phyloP scores from a whole-genome alignment of 1,140 invertebrate genomes.

The Brachionus koreanus region DNA sequence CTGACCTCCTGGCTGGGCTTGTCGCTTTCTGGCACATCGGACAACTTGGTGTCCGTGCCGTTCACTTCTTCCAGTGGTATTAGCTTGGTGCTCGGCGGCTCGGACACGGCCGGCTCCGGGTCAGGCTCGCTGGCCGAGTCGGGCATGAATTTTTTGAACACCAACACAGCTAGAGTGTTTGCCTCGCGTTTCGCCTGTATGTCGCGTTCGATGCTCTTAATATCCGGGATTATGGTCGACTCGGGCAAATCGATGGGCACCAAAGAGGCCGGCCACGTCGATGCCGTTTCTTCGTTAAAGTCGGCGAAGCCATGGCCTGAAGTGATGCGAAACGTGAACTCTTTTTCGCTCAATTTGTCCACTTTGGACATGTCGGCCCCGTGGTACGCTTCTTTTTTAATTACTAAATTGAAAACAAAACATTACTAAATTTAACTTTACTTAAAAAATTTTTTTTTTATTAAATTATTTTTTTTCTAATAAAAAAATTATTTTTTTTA shows the following conservation, averaged over 20 bases:
- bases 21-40: background rate
- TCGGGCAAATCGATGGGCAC: slow-evolving; percentile 11
- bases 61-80: background rate
- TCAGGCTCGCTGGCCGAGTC: slow-evolving; percentile 43
- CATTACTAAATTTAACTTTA: background rate
- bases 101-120: background rate
- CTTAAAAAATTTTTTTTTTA: background rate
- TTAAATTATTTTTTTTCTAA: too few relatives aligned
- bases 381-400: slow-evolving; percentile 35
- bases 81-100: background rate
- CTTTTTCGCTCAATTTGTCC: slow-evolving; percentile 38
- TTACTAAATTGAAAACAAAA: background rate
- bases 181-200: slow-evolving; percentile 28
- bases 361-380: slow-evolving; percentile 41
- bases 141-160: slow-evolving; percentile 38
- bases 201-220: slow-evolving; percentile 10
- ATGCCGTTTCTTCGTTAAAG: background rate
- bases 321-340: background rate
- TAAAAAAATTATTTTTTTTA: background rate
- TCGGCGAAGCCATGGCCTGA: background rate
- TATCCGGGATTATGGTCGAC: background rate
- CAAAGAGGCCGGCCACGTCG: background rate
- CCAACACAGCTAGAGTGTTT: slow-evolving; percentile 15
- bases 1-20: background rate
- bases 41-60: background rate